phyloP scores from a whole-genome alignment of 2,113 vertebrate genomes.

The Sciurus niger region DNA sequence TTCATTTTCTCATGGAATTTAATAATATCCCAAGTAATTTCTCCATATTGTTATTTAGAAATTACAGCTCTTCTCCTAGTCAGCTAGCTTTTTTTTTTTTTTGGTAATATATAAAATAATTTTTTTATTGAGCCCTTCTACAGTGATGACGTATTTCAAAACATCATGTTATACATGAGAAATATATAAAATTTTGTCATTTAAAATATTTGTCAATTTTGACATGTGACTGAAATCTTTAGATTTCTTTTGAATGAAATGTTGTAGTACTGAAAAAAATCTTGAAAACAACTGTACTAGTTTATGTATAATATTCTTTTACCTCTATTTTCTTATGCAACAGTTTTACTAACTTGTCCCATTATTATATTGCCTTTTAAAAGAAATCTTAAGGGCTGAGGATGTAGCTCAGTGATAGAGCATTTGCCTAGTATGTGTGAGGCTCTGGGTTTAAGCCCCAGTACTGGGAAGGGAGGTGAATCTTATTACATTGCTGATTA shows the following conservation, averaged over 20 bases:
- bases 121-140: background rate
- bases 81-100: too few species aligned
- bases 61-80: background rate
- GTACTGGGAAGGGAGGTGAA: too few species aligned
- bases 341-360: background rate
- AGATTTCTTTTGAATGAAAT: slow-evolving; percentile 48
- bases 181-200: background rate
- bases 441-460: too few species aligned
- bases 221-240: background rate
- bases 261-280: slow-evolving; percentile 22
- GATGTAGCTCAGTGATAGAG: too few species aligned
- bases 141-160: background rate
- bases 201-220: background rate
- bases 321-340: slow-evolving; percentile 22
- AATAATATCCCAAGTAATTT: background rate
- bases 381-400: background rate
- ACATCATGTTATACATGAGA: background rate
- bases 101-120: background rate
- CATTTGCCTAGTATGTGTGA: too few species aligned
- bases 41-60: slow-evolving; percentile 34
- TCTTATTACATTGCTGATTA: background rate
- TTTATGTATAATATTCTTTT: background rate
- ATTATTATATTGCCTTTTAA: background rate
- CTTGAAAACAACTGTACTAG: background rate
- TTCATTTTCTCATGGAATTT: background rate